Percentiles rank a stretch among this genome's conserved stretches.
phyloP scores from a whole-genome alignment of 2,797 vertebrate species.

The Tokudaia muenninki region DNA sequence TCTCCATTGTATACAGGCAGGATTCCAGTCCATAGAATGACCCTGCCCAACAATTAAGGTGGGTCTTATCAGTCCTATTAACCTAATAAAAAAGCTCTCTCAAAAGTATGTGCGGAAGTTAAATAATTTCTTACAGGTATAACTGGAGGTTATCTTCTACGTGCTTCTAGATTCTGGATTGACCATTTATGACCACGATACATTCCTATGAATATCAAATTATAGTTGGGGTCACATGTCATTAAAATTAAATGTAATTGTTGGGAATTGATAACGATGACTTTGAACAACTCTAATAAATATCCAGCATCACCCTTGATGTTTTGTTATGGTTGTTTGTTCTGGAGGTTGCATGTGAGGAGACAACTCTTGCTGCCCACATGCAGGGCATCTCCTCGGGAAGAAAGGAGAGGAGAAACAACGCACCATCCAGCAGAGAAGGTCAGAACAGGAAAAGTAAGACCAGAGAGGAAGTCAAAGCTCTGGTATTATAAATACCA shows the following conservation, averaged over 20 bases:
- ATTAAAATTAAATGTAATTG: background rate
- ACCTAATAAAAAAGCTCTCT: background rate
- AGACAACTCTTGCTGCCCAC: background rate
- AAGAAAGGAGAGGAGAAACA: background rate
- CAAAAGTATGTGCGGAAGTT: background rate
- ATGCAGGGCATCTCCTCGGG: background rate
- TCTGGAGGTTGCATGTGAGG: background rate
- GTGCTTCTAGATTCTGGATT: background rate
- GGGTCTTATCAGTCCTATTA: background rate
- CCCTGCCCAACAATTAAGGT: background rate
- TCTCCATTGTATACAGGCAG: background rate
- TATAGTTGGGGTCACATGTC: background rate
- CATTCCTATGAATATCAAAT: background rate
- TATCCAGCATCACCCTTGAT: constrained; percentile 24
- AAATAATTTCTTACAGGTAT: background rate
- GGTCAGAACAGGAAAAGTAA: background rate
- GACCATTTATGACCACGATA: background rate
- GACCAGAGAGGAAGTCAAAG: background rate
- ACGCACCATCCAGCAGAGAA: rapidly evolving
- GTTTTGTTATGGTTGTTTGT: background rate
- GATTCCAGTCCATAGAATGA: background rate
- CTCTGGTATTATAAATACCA: background rate
- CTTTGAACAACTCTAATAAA: background rate
- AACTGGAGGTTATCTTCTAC: background rate
- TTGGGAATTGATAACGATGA: background rate